A percentile compares a stretch with the other conserved stretches of the same genome.
Conservation (phyloP, 2,888 invertebrate species). For the Cybosia mesomella region DNA sequence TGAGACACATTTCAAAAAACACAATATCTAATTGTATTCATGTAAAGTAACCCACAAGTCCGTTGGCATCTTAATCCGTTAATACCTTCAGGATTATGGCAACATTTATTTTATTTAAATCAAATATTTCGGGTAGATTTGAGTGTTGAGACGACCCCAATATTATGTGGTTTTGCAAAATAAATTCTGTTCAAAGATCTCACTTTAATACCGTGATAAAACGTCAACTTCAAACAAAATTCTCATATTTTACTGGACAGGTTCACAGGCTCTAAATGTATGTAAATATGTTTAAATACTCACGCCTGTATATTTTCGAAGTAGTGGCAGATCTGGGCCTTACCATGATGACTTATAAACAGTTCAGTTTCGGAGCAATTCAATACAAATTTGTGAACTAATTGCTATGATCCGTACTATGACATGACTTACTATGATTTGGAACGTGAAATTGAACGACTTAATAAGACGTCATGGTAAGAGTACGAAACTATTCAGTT, state of each 20-base stretch:
- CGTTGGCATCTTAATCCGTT: conserved; percentile 66
- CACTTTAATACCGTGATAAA: conserved; percentile 1
- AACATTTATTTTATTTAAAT: conserved; percentile 27
- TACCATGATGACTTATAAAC: no score
- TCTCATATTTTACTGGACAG: background rate
- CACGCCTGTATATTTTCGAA: background rate
- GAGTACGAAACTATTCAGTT: no score
- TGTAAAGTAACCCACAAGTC: conserved; percentile 57
- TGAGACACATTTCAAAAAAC: conserved; percentile 64
- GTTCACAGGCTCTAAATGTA: background rate
- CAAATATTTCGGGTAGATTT: conserved; percentile 25
- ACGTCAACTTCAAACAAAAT: background rate
- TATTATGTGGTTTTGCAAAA: conserved; percentile 5
- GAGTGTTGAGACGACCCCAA: conserved; percentile 5
- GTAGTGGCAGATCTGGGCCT: background rate
- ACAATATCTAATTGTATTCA: conserved; percentile 58
- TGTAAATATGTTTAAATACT: background rate
- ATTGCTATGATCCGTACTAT: no score
- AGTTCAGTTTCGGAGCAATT: no score
- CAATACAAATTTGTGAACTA: no score
- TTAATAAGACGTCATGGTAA: no score
- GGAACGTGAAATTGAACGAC: no score
- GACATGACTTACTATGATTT: no score
- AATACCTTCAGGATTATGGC: conserved; percentile 56
- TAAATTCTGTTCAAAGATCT: conserved; percentile 6